Conservation (phyloP, 1,140 invertebrate species). For the Drosophila erecta region DNA sequence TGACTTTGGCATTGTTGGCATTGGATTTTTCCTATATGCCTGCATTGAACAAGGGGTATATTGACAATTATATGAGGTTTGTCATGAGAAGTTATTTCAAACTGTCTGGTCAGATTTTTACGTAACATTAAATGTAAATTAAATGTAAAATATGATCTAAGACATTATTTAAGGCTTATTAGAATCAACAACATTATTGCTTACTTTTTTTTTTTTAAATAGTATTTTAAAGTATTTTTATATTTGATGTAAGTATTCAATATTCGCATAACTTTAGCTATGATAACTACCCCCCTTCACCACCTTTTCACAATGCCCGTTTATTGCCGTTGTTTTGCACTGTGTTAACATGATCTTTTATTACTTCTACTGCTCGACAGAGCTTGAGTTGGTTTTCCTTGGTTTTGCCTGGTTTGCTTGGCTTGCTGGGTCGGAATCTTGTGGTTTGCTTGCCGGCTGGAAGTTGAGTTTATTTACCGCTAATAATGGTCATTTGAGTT, state of each 20-base stretch:
- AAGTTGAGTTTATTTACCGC: slow-evolving; percentile 78
- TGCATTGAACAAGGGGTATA: background rate
- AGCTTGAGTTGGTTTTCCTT: slow-evolving; percentile 17
- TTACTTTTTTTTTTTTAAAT: too few relatives aligned
- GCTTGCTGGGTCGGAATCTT: slow-evolving; percentile 23
- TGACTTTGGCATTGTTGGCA: slow-evolving; percentile 69
- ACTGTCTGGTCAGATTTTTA: too few relatives aligned
- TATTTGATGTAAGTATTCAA: background rate
- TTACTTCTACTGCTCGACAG: slow-evolving; percentile 57
- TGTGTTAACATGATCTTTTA: slow-evolving; percentile 83
- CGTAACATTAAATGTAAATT: too few relatives aligned
- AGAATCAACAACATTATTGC: too few relatives aligned
- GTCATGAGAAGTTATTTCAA: background rate
- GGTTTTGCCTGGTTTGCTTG: background rate
- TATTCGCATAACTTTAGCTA: background rate
- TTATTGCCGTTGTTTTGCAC: slow-evolving; percentile 47
- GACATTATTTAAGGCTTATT: too few relatives aligned
- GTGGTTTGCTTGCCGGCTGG: slow-evolving; percentile 33
- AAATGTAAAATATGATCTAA: too few relatives aligned
- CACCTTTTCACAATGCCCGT: slow-evolving; percentile 17
- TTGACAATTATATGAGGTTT: background rate
- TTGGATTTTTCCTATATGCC: slow-evolving; percentile 22
- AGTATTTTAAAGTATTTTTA: background rate
- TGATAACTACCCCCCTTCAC: slow-evolving; percentile 14
- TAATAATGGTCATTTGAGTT: slow-evolving; percentile 82